A percentile compares a stretch with the other conserved stretches of the same genome.
Conservation (phyloP, 2,797 vertebrate genomes). For the Tokudaia muenninki region DNA sequence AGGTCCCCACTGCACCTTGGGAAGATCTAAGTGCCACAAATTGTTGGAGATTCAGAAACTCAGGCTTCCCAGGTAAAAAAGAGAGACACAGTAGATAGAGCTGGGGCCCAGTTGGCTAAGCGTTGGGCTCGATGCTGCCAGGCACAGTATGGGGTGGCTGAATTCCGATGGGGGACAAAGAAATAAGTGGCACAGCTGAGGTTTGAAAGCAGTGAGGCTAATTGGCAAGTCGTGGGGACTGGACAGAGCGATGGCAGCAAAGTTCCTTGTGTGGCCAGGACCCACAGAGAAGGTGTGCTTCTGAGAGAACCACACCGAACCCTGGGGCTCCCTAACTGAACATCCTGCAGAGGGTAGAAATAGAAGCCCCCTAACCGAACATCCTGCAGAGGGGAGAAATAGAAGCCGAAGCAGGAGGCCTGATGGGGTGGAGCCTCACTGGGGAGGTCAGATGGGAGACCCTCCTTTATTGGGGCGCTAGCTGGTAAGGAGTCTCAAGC, state of each 20-base stretch:
- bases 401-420: background rate
- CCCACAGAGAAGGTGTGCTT: accelerated
- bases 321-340: background rate
- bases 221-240: too few relatives aligned
- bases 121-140: too few relatives aligned
- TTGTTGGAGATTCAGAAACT: background rate
- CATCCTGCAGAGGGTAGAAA: background rate
- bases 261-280: background rate
- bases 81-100: accelerated
- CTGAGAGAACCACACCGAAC: accelerated
- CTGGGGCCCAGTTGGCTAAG: too few relatives aligned
- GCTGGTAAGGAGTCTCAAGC: background rate
- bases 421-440: background rate
- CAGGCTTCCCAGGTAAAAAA: accelerated
- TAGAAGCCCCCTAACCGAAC: background rate
- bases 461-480: background rate
- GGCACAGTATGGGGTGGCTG: accelerated
- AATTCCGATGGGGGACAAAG: background rate
- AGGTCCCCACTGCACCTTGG: background rate
- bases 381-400: background rate
- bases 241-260: background rate
- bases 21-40: background rate
- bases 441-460: too few relatives aligned
- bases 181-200: background rate
- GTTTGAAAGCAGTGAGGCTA: background rate